Conservation (phyloP, 2,113 vertebrate species). For the Corydoras sp. region DNA sequence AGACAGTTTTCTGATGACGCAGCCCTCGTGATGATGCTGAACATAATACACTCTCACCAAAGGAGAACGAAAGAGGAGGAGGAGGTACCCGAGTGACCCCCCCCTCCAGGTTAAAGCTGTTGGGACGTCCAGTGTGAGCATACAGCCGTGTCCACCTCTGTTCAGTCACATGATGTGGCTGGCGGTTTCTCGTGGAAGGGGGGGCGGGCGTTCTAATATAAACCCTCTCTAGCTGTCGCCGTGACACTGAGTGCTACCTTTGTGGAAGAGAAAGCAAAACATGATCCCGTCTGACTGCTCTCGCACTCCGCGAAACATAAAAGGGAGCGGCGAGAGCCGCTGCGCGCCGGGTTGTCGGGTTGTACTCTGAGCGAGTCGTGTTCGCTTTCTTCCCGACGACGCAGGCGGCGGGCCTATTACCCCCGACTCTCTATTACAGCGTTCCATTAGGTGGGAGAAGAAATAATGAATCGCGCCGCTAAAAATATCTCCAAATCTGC, state of each 20-base stretch:
- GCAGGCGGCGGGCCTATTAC: conserved; percentile 18
- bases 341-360: conserved; percentile 10
- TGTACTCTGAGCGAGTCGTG: conserved; percentile 15
- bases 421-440: conserved; percentile 22
- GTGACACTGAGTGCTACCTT: neutral
- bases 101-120: no score
- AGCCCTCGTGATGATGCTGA: no score
- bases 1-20: no score
- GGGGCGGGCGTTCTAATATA: conserved; percentile 1
- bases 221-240: neutral
- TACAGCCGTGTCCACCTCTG: no score
- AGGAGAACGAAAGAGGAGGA: no score
- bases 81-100: no score
- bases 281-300: neutral
- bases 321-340: neutral
- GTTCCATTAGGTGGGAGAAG: conserved; percentile 14
- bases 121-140: no score
- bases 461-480: conserved; percentile 36
- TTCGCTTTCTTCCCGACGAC: conserved; percentile 25
- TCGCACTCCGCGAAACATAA: conserved; percentile 2
- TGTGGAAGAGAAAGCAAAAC: neutral
- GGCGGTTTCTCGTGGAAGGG: neutral
- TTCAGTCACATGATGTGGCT: neutral
- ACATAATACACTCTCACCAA: no score
- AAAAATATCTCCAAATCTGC: conserved; percentile 35